Conservation (phyloP, 2,113 vertebrate genomes). For the Sceloporus undulatus region DNA sequence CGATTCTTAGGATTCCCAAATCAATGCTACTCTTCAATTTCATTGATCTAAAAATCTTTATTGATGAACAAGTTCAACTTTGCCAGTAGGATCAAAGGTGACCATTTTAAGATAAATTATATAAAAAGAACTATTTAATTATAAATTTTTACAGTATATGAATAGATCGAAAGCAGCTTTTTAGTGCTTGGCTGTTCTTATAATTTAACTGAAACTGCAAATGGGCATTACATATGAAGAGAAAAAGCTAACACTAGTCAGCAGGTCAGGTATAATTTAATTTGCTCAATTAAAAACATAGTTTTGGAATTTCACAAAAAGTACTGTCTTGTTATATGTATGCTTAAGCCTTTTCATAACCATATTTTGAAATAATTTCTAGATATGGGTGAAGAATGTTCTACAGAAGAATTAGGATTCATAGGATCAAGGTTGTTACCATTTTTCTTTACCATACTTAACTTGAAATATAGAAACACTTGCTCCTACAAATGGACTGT, state of each 20-base stretch:
- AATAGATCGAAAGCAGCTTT: not conserved
- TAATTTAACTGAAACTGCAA: conserved; percentile 18
- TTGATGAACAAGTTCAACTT: not conserved
- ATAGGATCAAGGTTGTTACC: not conserved
- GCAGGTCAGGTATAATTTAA: not conserved
- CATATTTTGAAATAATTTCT: no score
- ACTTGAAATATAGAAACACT: not conserved
- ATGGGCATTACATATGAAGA: no score
- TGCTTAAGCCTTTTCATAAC: no score
- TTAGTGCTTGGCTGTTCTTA: not conserved
- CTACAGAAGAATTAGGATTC: not conserved
- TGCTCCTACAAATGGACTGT: not conserved
- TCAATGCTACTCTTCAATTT: not conserved
- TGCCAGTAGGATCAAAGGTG: not conserved
- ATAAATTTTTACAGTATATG: not conserved
- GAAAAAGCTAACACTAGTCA: not conserved
- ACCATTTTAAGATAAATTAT: not conserved
- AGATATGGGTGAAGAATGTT: no score
- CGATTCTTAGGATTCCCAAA: not conserved
- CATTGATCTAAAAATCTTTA: not conserved
- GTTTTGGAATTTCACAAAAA: no score
- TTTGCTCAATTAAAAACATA: no score
- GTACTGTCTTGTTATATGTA: no score
- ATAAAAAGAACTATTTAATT: not conserved
- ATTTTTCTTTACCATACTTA: not conserved